These are phyloP conservation scores for Leptodactylus fuscus DNA, from an alignment of 2,113 vertebrate genomes.

Conservation along the genomic window DNA sequence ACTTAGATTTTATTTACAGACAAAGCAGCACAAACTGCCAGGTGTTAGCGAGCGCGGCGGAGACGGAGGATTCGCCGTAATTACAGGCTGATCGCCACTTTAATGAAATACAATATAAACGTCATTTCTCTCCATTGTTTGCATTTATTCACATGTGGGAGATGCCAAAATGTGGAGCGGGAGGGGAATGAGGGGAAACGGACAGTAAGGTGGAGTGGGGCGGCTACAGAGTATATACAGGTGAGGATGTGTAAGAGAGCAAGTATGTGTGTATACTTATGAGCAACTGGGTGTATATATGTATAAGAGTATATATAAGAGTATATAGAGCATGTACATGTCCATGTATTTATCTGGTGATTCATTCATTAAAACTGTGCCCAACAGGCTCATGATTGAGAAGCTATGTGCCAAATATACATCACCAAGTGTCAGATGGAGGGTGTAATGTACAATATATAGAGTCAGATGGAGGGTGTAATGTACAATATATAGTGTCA, in stretches of 20 bases:
- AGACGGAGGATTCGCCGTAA: not conserved
- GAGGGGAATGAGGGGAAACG: not conserved
- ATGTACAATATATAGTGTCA: no score
- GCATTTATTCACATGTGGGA: not conserved
- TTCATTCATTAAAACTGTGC: no score
- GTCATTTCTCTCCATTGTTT: not conserved
- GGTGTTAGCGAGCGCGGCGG: constrained; percentile 5
- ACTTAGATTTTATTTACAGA: constrained; percentile 37
- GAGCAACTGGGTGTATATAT: not conserved
- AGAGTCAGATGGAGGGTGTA: no score
- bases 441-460: no score
- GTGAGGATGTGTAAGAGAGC: not conserved
- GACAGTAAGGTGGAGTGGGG: not conserved
- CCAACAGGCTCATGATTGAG: no score
- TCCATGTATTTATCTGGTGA: not conserved
- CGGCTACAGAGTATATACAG: not conserved
- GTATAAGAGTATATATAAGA: not conserved
- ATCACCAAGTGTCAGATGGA: no score
- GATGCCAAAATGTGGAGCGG: not conserved
- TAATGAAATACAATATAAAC: constrained; percentile 12
- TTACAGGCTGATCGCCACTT: constrained; percentile 12
- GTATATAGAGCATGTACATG: not conserved
- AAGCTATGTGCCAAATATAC: no score
- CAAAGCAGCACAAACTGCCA: not conserved
- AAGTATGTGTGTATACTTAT: not conserved